Evolutionary conservation across 2,888 invertebrate species (phyloP).

Genomic region (Drosophila yooni): DNA sequence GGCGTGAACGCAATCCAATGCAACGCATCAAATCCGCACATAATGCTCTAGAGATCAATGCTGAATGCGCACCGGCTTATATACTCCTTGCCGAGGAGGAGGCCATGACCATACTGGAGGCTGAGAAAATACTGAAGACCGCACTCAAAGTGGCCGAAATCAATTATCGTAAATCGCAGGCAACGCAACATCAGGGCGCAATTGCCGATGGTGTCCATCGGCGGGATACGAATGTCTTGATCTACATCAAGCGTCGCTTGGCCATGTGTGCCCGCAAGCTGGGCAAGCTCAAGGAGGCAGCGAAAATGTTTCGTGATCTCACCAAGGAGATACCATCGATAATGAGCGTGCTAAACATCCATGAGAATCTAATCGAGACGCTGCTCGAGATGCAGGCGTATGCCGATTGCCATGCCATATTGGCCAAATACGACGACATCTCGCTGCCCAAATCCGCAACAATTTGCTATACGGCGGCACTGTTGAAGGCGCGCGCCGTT

Average conservation of each 20-base stretch:
- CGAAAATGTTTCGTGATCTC: conserved; percentile 98
- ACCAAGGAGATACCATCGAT: conserved; percentile 98
- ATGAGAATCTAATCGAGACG: conserved; percentile 98
- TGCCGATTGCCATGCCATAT: conserved; percentile 96
- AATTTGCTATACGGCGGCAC: conserved; percentile 96
- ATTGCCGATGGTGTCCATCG: conserved; percentile 91
- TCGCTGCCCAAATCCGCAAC: conserved; percentile 97
- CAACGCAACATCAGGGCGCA: conserved; percentile 91
- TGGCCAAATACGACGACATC: conserved; percentile 96
- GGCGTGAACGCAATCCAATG: conserved; percentile 96
- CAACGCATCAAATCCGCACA: conserved; percentile 96
- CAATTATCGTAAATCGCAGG: conserved; percentile 92
- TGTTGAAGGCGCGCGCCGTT: conserved; percentile 96
- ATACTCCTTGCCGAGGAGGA: conserved; percentile 98
- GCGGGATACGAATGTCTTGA: conserved; percentile 96
- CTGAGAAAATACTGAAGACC: conserved; percentile 92
- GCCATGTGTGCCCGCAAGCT: conserved; percentile 99
- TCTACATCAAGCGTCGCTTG: conserved; percentile 95
- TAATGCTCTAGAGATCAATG: conserved; percentile 93
- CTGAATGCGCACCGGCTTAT: conserved; percentile 97
- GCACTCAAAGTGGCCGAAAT: conserved; percentile 93
- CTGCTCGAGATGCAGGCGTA: conserved; percentile 98
- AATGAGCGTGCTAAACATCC: conserved; percentile 96
- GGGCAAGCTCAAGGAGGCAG: conserved; percentile 96
- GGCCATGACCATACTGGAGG: conserved; percentile 95